Evolutionary conservation across 2,113 vertebrate genomes (phyloP).

Genomic region (Mormoops blainvillei): DNA sequence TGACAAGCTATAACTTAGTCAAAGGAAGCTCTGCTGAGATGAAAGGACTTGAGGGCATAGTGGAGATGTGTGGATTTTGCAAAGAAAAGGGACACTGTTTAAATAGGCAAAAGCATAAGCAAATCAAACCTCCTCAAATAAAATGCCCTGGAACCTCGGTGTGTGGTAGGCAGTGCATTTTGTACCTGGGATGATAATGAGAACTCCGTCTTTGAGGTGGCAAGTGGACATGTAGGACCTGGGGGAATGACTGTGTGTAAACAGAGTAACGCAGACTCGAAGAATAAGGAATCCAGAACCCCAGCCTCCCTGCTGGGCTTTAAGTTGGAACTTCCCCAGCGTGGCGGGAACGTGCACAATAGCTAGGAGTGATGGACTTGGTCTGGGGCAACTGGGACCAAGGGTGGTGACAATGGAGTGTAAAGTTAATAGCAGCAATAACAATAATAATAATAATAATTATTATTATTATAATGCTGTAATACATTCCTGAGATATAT

Average conservation of each 20-base stretch:
- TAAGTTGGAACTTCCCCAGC: not conserved
- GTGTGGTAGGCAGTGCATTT: not conserved
- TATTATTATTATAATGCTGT: no score
- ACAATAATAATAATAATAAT: no score
- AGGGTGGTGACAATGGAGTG: not conserved
- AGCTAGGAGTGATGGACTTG: not conserved
- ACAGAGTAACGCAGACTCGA: not conserved
- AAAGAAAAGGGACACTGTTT: not conserved
- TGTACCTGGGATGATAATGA: not conserved
- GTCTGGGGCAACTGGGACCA: not conserved
- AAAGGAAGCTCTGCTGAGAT: not conserved
- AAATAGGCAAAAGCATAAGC: not conserved
- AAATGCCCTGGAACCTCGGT: not conserved
- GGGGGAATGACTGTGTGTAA: not conserved
- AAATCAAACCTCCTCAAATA: not conserved
- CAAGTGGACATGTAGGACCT: not conserved
- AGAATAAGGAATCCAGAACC: not conserved
- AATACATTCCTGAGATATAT: not conserved
- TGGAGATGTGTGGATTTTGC: not conserved
- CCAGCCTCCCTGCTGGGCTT: not conserved
- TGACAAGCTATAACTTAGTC: not conserved
- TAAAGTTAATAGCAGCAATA: not conserved
- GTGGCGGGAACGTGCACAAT: not conserved
- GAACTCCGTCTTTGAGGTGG: not conserved
- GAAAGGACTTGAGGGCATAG: not conserved